phyloP scores from a whole-genome alignment of 2,113 vertebrate species.

The Prionailurus viverrinus region DNA sequence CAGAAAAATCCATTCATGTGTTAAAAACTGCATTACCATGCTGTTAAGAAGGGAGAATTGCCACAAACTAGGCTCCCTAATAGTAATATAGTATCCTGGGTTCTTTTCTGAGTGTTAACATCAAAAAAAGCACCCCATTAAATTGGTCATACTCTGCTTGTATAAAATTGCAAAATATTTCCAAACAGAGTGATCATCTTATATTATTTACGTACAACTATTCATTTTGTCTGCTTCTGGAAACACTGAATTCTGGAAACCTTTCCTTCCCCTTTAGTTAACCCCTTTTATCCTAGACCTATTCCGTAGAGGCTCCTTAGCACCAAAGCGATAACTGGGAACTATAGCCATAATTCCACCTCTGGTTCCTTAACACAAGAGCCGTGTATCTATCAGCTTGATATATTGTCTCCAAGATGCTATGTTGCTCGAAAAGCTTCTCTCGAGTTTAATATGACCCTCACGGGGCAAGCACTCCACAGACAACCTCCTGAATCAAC shows the following conservation, averaged over 20 bases:
- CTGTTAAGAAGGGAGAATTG: background rate
- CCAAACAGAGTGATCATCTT: conserved; percentile 53
- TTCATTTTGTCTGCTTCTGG: conserved; percentile 51
- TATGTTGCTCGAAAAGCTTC: conserved; percentile 86
- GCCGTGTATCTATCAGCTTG: conserved; percentile 86
- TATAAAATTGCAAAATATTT: conserved; percentile 75
- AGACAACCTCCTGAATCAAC: conserved; percentile 89
- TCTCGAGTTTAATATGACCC: conserved; percentile 87
- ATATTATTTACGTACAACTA: conserved; percentile 53
- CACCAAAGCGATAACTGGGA: conserved; percentile 85
- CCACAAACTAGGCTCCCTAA: background rate
- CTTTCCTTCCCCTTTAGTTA: conserved; percentile 81
- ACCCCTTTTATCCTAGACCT: conserved; percentile 84
- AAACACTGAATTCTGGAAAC: conserved; percentile 73
- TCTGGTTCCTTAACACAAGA: conserved; percentile 83
- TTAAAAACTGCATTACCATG: background rate
- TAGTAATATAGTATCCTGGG: conserved; percentile 36
- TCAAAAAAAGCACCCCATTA: conserved; percentile 72
- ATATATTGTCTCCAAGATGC: conserved; percentile 87
- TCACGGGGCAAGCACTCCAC: conserved; percentile 86
- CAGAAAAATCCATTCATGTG: background rate
- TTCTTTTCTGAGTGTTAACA: conserved; percentile 68
- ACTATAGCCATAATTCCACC: conserved; percentile 84
- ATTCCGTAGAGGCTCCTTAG: conserved; percentile 82
- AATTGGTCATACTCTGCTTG: conserved; percentile 68